phyloP scores from a whole-genome alignment of 2,888 invertebrate genomes.

The Trachelus iudaicus region DNA sequence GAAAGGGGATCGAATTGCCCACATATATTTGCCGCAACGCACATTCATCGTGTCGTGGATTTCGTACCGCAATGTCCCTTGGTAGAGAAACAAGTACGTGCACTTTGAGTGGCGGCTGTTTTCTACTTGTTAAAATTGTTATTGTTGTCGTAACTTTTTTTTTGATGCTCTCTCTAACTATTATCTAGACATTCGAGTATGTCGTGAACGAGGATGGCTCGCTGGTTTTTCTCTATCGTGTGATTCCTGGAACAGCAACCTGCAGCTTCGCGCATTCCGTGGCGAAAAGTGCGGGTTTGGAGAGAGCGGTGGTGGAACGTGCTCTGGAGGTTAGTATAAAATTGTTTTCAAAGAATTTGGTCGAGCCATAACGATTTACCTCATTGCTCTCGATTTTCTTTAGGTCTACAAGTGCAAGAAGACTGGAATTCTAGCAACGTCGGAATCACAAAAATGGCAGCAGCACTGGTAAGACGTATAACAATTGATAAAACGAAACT shows the following conservation, averaged over 20 bases:
- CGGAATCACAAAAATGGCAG: background rate
- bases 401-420: slow-evolving; percentile 40
- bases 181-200: slow-evolving; percentile 72
- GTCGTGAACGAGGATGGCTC: slow-evolving; percentile 68
- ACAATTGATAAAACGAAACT: background rate
- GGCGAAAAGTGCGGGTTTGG: slow-evolving; percentile 72
- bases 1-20: slow-evolving; percentile 72
- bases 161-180: slow-evolving; percentile 4
- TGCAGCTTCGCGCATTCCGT: slow-evolving; percentile 76
- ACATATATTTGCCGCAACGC: slow-evolving; percentile 82
- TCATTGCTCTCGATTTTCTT: background rate
- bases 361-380: background rate
- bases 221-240: slow-evolving; percentile 76
- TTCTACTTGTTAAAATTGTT: background rate
- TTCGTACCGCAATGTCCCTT: slow-evolving; percentile 70
- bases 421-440: slow-evolving; percentile 28
- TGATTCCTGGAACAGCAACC: slow-evolving; percentile 71
- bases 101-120: background rate
- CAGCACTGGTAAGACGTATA: background rate
- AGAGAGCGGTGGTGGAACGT: slow-evolving; percentile 67
- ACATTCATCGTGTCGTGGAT: slow-evolving; percentile 76
- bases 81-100: slow-evolving; percentile 69
- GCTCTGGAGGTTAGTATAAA: slow-evolving; percentile 64
- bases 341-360: background rate
- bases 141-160: background rate